Base-by-base conservation (phyloP, 2,888 invertebrate species). In the Panorpa germanica region DNA sequence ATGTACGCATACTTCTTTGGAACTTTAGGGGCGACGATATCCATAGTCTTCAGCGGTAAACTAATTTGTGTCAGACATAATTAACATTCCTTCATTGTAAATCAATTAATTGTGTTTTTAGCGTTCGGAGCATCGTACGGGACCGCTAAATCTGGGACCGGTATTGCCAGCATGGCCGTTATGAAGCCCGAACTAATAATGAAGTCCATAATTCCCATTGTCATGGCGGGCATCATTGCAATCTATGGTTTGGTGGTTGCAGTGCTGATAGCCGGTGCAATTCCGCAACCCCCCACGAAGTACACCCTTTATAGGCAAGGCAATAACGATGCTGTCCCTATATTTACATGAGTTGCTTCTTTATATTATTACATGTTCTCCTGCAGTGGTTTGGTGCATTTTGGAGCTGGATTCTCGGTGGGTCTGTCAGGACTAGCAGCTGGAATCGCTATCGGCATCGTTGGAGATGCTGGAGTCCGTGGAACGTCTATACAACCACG, bases 221-320 rank as follows among this genome's bases (percentile, higher is more conserved):
- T 93, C 66, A 93, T 93, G 91, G 91, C 93, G 57, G 96, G 96
- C 90, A 98, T 98, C 57, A 86, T 98, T 57, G 98, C 95, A 65
- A 98, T 98, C 61, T 98, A 98, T 57, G 98, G 98, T 48, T 70
- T 99, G 51, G 98, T 99, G 43, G 93, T 99, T 44, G 91, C 98
- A 49, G 95, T 96, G 43, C 81, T 99, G 45, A 93, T 99, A 52
- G 85, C 95, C 43, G 90, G 93, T 52, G 66, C n/a, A n/a, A n/a
- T n/a, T n/a, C n/a, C n/a, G n/a, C n/a, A n/a, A n/a, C n/a, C n/a
- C n/a, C n/a, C n/a, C n/a, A n/a, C n/a, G n/a, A n/a, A n/a, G n/a
- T n/a, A n/a, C n/a, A n/a, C n/a, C n/a, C n/a, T n/a, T n/a, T n/a
- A n/a, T n/a, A n/a, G n/a, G n/a, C n/a, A n/a, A n/a, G n/a, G n/a